A percentile compares a stretch with the other conserved stretches of the same genome.
These are phyloP conservation scores for Paradisaea rubra DNA, from an alignment of 2,113 vertebrate genomes.

Conservation along the genomic window DNA sequence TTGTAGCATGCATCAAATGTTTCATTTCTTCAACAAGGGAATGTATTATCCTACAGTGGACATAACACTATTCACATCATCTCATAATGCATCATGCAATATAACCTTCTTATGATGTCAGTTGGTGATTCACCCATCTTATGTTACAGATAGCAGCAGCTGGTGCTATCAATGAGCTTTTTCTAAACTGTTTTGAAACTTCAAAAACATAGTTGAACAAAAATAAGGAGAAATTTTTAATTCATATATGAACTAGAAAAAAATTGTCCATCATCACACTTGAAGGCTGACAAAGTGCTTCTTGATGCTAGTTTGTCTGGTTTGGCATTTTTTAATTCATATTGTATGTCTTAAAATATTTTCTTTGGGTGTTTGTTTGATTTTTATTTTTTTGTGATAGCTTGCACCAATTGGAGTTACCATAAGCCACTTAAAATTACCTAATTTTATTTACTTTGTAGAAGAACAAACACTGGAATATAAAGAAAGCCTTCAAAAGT, in stretches of 20 bases:
- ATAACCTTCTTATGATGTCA: background rate
- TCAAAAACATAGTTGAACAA: background rate
- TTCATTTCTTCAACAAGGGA: background rate
- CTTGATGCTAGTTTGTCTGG: background rate
- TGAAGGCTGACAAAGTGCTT: background rate
- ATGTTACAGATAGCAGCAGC: background rate
- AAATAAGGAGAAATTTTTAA: background rate
- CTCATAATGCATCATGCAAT: background rate
- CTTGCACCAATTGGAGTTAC: background rate
- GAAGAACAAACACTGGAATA: background rate
- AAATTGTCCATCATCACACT: too few species aligned
- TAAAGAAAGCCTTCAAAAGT: background rate
- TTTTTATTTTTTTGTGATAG: background rate
- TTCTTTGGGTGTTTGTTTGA: accelerated
- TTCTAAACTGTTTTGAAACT: background rate
- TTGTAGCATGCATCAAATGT: background rate
- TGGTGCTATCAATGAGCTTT: background rate
- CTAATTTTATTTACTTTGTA: background rate
- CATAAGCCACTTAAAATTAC: background rate
- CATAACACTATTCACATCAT: background rate
- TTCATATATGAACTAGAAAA: background rate
- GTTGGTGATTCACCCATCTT: background rate
- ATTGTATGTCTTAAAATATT: background rate
- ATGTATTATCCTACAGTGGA: background rate
- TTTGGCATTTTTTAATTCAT: background rate